A percentile compares a stretch with the other conserved stretches of the same genome.
Conservation (phyloP, 2,113 vertebrate genomes). For the Condylura cristata region DNA sequence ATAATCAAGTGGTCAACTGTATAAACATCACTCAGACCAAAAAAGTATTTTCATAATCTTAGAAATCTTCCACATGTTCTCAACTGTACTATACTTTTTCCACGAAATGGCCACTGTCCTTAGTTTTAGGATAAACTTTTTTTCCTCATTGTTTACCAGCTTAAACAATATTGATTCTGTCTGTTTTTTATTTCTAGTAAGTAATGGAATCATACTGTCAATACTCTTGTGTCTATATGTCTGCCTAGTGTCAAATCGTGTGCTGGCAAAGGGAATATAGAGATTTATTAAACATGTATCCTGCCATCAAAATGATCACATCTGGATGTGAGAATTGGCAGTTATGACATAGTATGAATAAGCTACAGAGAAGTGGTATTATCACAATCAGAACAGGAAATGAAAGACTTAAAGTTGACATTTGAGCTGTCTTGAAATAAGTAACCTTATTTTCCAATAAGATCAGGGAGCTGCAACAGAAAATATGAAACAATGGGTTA, state of each 20-base stretch:
- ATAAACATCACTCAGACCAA: not conserved
- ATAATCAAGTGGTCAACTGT: not conserved
- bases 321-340: not conserved
- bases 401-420: not conserved
- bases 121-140: not conserved
- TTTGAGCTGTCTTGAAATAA: conserved; percentile 11
- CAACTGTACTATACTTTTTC: not conserved
- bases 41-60: not conserved
- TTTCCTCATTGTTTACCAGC: not conserved
- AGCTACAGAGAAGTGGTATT: not conserved
- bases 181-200: not conserved
- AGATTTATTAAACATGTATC: not conserved
- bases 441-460: not conserved
- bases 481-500: not conserved
- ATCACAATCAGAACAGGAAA: not conserved
- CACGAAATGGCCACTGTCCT: not conserved
- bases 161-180: not conserved
- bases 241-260: too few species aligned
- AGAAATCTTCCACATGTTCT: not conserved
- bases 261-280: not conserved
- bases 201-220: not conserved
- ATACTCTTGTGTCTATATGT: too few species aligned
- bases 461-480: not conserved
- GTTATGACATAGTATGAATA: not conserved
- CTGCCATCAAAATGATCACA: not conserved